Percentiles rank a stretch among this genome's conserved stretches.
Conservation (phyloP, 2,113 vertebrate genomes). For the Thunnus thynnus region DNA sequence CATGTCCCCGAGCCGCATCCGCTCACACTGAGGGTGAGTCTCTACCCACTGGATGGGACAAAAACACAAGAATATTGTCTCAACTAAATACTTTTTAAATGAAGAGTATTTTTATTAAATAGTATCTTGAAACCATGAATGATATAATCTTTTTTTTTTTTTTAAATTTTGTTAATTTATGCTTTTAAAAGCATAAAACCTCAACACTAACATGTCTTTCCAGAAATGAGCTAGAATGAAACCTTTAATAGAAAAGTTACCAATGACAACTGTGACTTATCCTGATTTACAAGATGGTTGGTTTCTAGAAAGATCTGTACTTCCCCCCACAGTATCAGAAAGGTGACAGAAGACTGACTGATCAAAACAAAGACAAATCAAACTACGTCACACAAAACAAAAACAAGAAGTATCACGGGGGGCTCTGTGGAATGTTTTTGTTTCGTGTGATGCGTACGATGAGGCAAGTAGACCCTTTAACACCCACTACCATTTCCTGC, state of each 20-base stretch:
- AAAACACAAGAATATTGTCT: not conserved
- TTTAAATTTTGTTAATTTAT: no score
- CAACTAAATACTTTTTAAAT: not conserved
- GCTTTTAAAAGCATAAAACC: no score
- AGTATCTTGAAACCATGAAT: not conserved
- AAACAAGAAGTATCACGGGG: not conserved
- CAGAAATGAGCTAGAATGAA: no score
- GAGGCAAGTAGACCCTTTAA: not conserved
- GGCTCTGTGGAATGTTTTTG: not conserved
- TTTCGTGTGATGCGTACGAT: not conserved
- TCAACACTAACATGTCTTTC: no score
- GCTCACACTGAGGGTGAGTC: conserved; percentile 77
- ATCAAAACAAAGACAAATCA: not conserved
- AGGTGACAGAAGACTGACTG: not conserved
- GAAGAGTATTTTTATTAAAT: not conserved
- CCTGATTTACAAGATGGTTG: no score
- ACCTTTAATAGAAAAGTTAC: no score
- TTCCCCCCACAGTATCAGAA: not conserved
- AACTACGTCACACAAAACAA: not conserved
- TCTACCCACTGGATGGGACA: conserved; percentile 83
- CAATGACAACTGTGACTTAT: no score
- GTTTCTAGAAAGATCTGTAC: no score
- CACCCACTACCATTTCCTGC: conserved; percentile 24
- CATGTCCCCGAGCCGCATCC: conserved; percentile 87
- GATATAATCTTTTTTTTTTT: not conserved